Evolutionary conservation across 2,797 vertebrate genomes (phyloP).

Genomic region (Poecilia velifera): DNA sequence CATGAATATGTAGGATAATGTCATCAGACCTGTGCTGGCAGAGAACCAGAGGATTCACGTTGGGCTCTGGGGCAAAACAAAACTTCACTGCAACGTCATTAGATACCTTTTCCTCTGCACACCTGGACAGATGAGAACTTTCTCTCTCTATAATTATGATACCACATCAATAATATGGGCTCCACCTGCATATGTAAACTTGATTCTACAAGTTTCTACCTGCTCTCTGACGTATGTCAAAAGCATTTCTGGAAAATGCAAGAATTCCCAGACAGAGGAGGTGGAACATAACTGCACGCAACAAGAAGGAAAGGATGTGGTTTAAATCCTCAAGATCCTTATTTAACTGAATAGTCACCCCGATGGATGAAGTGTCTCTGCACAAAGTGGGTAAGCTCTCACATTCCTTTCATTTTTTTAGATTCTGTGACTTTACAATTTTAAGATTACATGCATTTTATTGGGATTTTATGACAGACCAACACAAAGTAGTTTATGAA

Average conservation of each 20-base stretch:
- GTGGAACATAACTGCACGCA: slow-evolving; percentile 4
- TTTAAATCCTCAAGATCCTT: neutral
- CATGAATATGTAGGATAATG: neutral
- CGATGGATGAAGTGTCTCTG: neutral
- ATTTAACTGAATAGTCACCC: slow-evolving; percentile 5
- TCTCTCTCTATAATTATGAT: slow-evolving; percentile 36
- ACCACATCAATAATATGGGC: slow-evolving; percentile 13
- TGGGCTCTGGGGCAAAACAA: slow-evolving; percentile 17
- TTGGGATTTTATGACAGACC: neutral
- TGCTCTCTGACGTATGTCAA: slow-evolving; percentile 20
- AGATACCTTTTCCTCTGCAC: slow-evolving; percentile 8
- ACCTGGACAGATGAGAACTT: slow-evolving; percentile 29
- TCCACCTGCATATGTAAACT: slow-evolving; percentile 1
- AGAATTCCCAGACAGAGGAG: slow-evolving; percentile 26
- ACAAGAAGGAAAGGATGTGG: neutral
- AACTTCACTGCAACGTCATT: slow-evolving; percentile 10
- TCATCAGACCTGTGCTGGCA: slow-evolving; percentile 19
- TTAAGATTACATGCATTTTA: neutral
- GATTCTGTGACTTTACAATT: neutral
- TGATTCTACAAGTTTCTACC: slow-evolving; percentile 35
- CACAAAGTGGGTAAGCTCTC: neutral
- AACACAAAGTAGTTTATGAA: neutral
- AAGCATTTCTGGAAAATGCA: slow-evolving; percentile 8
- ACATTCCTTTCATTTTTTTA: neutral
- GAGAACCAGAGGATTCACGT: slow-evolving; percentile 13